phyloP scores from a whole-genome alignment of 2,113 vertebrate species.

The Cryptomyrus ogoouensis region DNA sequence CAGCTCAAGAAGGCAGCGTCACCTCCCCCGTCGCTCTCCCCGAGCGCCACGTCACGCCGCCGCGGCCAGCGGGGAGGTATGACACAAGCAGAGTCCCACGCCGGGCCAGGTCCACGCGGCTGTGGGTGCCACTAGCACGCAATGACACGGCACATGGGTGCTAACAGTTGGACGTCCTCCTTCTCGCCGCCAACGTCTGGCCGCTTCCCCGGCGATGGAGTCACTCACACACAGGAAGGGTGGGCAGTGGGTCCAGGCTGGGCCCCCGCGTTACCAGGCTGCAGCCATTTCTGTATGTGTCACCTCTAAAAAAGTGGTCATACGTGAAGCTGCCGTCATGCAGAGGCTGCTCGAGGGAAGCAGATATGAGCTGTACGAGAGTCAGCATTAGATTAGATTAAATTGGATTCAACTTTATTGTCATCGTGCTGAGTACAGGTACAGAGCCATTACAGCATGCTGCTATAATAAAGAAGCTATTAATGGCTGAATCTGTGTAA shows the following conservation, averaged over 20 bases:
- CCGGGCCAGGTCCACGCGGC: neutral
- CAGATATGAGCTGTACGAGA: neutral
- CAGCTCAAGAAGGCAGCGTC: neutral
- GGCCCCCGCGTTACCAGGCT: neutral
- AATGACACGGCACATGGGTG: slow-evolving; percentile 16
- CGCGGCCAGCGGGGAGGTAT: neutral
- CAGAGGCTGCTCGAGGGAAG: neutral
- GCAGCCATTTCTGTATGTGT: slow-evolving; percentile 25
- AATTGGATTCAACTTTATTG: neutral
- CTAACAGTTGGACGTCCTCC: slow-evolving; percentile 19
- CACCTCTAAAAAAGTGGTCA: slow-evolving; percentile 6
- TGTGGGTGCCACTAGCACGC: slow-evolving; percentile 5
- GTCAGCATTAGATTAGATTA: neutral
- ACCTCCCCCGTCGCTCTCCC: neutral
- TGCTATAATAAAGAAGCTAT: neutral
- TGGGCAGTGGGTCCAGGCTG: slow-evolving; percentile 14
- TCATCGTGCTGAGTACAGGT: neutral
- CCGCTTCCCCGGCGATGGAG: slow-evolving; percentile 17
- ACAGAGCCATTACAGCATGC: neutral
- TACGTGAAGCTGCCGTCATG: neutral
- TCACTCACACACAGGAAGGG: slow-evolving; percentile 16
- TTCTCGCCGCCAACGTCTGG: slow-evolving; percentile 18
- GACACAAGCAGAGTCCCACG: slow-evolving; percentile 6
- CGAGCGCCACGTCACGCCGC: neutral
- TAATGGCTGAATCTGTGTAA: neutral